Evolutionary conservation across 2,113 vertebrate genomes (phyloP).

Genomic region (Toxotes jaculatrix): DNA sequence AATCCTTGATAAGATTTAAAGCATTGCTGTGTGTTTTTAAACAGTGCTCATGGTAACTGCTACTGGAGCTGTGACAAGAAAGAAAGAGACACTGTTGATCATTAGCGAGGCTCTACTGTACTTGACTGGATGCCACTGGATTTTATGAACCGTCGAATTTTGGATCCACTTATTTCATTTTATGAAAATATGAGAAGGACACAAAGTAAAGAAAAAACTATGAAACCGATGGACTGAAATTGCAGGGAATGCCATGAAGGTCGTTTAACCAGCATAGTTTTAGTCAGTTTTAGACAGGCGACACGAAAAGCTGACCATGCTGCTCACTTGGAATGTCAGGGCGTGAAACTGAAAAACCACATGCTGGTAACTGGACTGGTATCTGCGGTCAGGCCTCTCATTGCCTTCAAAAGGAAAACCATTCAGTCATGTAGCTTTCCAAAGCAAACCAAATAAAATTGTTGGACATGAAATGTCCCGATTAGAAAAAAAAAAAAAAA

Average conservation of each 20-base stretch:
- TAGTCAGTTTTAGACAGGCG: constrained; percentile 23
- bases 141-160: constrained; percentile 39
- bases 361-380: constrained; percentile 55
- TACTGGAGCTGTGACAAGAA: constrained; percentile 32
- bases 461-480: constrained; percentile 49
- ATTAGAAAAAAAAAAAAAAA: constrained; percentile 36
- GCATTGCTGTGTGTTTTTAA: constrained; percentile 2
- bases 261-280: constrained; percentile 26
- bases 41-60: constrained; percentile 24
- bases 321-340: constrained; percentile 51
- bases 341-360: constrained; percentile 67
- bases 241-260: background rate
- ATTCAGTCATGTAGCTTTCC: constrained; percentile 57
- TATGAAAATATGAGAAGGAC: constrained; percentile 40
- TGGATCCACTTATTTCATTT: constrained; percentile 50
- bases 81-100: constrained; percentile 35
- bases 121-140: constrained; percentile 33
- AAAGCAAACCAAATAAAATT: constrained; percentile 73
- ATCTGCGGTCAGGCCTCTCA: constrained; percentile 37
- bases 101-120: constrained; percentile 38
- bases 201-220: background rate
- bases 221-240: constrained; percentile 20
- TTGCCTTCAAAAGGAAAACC: constrained; percentile 66
- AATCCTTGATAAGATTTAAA: constrained; percentile 10
- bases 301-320: constrained; percentile 38